A percentile compares a stretch with the other conserved stretches of the same genome.
phyloP scores from a whole-genome alignment of 1,140 invertebrate genomes.

The Carposina sasakii region DNA sequence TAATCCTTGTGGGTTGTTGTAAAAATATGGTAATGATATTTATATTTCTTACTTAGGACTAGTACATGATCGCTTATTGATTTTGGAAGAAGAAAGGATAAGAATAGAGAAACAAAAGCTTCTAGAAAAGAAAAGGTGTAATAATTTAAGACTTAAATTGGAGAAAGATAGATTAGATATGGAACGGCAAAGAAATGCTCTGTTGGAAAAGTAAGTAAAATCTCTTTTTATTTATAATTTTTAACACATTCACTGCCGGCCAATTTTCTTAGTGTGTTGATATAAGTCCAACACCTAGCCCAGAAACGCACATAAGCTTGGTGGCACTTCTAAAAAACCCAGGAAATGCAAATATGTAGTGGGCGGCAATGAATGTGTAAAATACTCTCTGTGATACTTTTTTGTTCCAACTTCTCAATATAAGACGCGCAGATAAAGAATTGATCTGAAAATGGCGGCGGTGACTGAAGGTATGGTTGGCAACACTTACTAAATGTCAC shows the following conservation, averaged over 20 bases:
- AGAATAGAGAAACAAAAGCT: constrained; percentile 44
- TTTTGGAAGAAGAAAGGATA: constrained; percentile 43
- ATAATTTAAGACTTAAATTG: constrained; percentile 43
- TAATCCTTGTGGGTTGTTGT: too few relatives aligned
- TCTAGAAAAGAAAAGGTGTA: constrained; percentile 41
- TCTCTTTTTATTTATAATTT: background rate
- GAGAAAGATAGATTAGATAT: constrained; percentile 43
- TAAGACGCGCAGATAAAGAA: too few relatives aligned
- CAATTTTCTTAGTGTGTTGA: background rate
- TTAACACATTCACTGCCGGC: too few relatives aligned
- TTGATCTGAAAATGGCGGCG: too few relatives aligned
- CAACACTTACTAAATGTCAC: too few relatives aligned
- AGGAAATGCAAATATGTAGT: too few relatives aligned
- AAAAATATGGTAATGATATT: constrained; percentile 2
- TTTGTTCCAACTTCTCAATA: too few relatives aligned
- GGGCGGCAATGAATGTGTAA: too few relatives aligned
- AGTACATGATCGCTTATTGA: constrained; percentile 38
- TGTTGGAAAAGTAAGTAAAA: constrained; percentile 38
- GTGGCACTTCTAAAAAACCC: too few relatives aligned
- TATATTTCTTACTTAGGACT: constrained; percentile 26
- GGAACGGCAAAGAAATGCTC: constrained; percentile 38
- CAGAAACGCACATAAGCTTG: background rate
- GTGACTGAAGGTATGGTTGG: too few relatives aligned
- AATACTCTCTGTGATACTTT: too few relatives aligned
- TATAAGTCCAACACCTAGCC: background rate